A percentile compares a stretch with the other conserved stretches of the same genome.
phyloP scores from a whole-genome alignment of 2,113 vertebrate species.

The Atlantisia rogersi region DNA sequence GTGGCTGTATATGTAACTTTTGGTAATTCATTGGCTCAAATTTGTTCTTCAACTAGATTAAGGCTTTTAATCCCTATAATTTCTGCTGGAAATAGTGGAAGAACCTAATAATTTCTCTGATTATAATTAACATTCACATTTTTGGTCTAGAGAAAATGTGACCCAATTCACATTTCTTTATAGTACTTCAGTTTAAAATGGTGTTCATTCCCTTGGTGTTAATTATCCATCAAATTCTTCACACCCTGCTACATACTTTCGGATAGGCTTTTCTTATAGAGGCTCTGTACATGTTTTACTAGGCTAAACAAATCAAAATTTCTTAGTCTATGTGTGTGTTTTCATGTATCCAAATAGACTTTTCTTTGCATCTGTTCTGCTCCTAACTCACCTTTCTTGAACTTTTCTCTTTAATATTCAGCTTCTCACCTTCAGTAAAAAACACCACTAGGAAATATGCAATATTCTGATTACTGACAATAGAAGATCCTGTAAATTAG shows the following conservation, averaged over 20 bases:
- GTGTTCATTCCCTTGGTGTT: background rate
- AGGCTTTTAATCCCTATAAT: background rate
- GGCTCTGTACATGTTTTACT: background rate
- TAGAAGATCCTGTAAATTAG: background rate
- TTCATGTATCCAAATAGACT: background rate
- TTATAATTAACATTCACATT: background rate
- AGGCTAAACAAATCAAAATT: background rate
- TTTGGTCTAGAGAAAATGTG: background rate
- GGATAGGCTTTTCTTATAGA: background rate
- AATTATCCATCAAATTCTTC: background rate
- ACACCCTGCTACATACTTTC: background rate
- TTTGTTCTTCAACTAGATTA: background rate
- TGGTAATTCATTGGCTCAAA: background rate
- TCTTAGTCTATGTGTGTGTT: background rate
- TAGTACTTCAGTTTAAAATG: background rate
- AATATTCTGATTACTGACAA: background rate
- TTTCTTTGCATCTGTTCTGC: background rate
- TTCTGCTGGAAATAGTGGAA: background rate
- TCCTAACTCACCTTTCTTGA: background rate
- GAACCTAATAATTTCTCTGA: background rate
- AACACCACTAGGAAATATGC: background rate
- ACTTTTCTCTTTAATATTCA: background rate
- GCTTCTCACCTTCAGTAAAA: background rate
- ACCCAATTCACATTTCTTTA: background rate
- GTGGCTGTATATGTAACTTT: background rate